These are phyloP conservation scores for Diadumene lineata DNA, from an alignment of 92 coral and sea anemone genomes.

Conservation along the genomic window DNA sequence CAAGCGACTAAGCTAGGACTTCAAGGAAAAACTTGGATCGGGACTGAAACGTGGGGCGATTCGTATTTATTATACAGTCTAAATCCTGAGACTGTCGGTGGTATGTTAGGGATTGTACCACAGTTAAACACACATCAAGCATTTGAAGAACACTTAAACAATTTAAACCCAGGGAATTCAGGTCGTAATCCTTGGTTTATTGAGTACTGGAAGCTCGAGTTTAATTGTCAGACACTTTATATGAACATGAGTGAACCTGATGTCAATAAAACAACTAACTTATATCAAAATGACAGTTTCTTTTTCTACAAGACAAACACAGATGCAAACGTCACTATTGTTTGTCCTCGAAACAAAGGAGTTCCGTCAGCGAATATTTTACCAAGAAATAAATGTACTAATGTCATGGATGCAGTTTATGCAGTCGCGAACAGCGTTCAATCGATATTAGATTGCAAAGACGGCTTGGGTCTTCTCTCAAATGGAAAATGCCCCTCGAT, in stretches of 20 bases:
- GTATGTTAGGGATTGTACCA: slow-evolving; percentile 93
- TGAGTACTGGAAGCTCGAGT: slow-evolving; percentile 73
- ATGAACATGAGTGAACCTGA: not conserved
- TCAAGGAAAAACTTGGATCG: slow-evolving; percentile 87
- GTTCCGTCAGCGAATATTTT: slow-evolving; percentile 61
- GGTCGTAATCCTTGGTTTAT: slow-evolving; percentile 82
- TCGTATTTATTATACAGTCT: slow-evolving; percentile 58
- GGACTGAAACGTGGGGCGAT: slow-evolving; percentile 99
- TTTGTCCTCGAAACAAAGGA: slow-evolving; percentile 55
- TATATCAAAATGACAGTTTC: slow-evolving; percentile 10
- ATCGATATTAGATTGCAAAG: slow-evolving; percentile 45
- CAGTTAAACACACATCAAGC: slow-evolving; percentile 48
- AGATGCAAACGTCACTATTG: slow-evolving; percentile 53
- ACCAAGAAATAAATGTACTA: slow-evolving; percentile 93
- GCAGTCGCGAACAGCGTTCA: slow-evolving; percentile 73
- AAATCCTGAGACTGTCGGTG: slow-evolving; percentile 66
- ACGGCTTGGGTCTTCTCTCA: slow-evolving; percentile 40
- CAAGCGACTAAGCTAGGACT: slow-evolving; percentile 67
- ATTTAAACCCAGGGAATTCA: slow-evolving; percentile 63
- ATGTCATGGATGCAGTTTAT: slow-evolving; percentile 96
- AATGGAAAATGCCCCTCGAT: slow-evolving; percentile 46
- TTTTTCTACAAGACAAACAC: slow-evolving; percentile 55
- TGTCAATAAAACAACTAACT: slow-evolving; percentile 9
- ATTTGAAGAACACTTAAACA: slow-evolving; percentile 65
- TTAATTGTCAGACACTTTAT: slow-evolving; percentile 35